Evolutionary conservation across 2,888 invertebrate species (phyloP), one percentile per base, ranked within the genome.

Genomic region (Stenodera caucasica): DNA sequence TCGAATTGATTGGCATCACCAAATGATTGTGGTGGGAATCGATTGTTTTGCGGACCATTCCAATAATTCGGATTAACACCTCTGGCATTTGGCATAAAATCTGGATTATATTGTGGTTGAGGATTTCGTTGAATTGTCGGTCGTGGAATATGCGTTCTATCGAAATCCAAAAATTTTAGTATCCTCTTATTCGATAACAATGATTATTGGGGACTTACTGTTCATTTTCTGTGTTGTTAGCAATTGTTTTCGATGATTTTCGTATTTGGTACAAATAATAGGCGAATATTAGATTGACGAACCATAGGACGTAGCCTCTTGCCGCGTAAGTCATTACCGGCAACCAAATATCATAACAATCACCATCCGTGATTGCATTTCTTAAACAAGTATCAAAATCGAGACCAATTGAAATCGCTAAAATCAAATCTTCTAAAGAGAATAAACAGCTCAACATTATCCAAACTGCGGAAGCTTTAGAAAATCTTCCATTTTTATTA

Each of bases 221-320:
- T n/a, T n/a, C n/a, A n/a, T n/a, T n/a, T n/a, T n/a, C n/a, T 33
- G 33, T 53, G 35, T 53, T 32, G 32, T 53, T 9, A 33, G 9
- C 5, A n/a, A 26, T 29, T n/a, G 26, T 29, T n/a, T 45, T 40
- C 30, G 15, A 15, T 45, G 9, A 29, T 51, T 37, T 37, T 52
- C 49, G 8, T 33, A 29, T 53, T 32, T 30, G 7, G 8, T 40
- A 40, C 58, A 66, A 54, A 14, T 32, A 8, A 21, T 63, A 58
- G 7, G 77, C 59, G 15, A 81, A 62, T 1, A 69, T 63, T 9
- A 79, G 54, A 69, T 83, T 83, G 1, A 81, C 69, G 8, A 80
- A 32, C 81, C 80, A 82, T 50, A 83, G 33, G 14, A 81, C 59
- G 63, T 78, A 82, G 11, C 83, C 83, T 64, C 81, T 79, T 12